Percentiles rank a stretch among this genome's conserved stretches.
These are phyloP conservation scores for Paracanthobrama guichenoti DNA, from an alignment of 2,113 vertebrate species.

Conservation along the genomic window DNA sequence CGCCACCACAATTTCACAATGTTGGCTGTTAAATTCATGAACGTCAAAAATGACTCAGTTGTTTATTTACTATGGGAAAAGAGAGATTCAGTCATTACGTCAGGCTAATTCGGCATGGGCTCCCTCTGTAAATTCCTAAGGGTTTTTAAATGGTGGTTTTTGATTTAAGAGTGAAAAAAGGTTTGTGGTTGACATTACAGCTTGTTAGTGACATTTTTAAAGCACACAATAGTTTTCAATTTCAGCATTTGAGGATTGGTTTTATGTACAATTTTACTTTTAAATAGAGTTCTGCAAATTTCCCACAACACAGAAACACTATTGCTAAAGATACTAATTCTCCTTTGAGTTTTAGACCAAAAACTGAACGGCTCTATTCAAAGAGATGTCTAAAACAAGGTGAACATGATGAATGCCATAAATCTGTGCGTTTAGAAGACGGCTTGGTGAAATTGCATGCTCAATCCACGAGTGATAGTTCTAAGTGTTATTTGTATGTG, in stretches of 20 bases:
- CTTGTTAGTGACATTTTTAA: not conserved
- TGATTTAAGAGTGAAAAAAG: not conserved
- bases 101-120: not conserved
- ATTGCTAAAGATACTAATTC: not conserved
- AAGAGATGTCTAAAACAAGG: not conserved
- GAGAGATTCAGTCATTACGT: not conserved
- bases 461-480: not conserved
- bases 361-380: not conserved
- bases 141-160: not conserved
- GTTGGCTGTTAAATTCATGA: not conserved
- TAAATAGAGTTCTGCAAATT: too few species aligned
- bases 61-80: not conserved
- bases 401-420: not conserved
- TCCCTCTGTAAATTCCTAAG: not conserved
- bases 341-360: not conserved
- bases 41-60: not conserved
- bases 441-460: not conserved
- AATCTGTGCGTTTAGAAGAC: not conserved
- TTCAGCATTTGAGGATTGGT: not conserved
- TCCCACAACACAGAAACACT: not conserved
- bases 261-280: not conserved
- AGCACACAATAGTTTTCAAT: not conserved
- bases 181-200: not conserved
- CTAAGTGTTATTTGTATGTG: constrained; percentile 28
- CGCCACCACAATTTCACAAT: not conserved